Percentiles rank a stretch among this genome's conserved stretches.
Evolutionary conservation across 2,888 invertebrate species (phyloP).

Genomic region (Omphaloscelis lunosa): DNA sequence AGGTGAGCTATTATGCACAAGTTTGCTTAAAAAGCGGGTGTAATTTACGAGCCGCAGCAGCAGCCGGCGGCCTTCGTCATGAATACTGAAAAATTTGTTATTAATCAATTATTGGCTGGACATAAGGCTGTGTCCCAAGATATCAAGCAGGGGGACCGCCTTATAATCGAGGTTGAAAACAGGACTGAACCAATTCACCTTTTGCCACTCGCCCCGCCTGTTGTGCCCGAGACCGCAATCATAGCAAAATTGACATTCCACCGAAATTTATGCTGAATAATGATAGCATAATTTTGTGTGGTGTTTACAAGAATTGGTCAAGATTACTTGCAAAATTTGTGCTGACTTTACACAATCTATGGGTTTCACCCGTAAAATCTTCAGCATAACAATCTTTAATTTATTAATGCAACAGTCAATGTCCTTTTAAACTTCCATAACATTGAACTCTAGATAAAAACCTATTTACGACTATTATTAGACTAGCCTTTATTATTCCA

Average conservation of each 20-base stretch:
- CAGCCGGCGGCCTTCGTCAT: not conserved
- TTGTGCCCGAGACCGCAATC: not conserved
- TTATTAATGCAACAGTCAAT: not conserved
- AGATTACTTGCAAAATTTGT: not conserved
- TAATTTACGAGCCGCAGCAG: not conserved
- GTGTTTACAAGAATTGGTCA: not conserved
- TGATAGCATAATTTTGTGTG: too few relatives aligned
- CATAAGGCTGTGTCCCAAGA: too few relatives aligned
- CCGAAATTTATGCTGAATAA: not conserved
- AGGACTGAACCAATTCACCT: not conserved
- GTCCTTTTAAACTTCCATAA: not conserved
- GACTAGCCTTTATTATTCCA: too few relatives aligned
- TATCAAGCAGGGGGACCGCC: too few relatives aligned
- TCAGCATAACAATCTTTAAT: too few relatives aligned
- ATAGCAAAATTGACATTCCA: not conserved
- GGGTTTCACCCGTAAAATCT: not conserved
- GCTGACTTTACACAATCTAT: not conserved
- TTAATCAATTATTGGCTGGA: not conserved
- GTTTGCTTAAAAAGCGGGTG: not conserved
- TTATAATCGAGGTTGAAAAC: not conserved
- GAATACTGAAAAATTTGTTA: not conserved
- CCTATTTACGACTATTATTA: too few relatives aligned
- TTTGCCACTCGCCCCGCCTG: not conserved
- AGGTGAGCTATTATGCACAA: not conserved
- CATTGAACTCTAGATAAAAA: too few relatives aligned